A percentile compares a stretch with the other conserved stretches of the same genome.
These are phyloP conservation scores for Halcyon chelicuti DNA, from an alignment of 2,797 vertebrate species.

Conservation along the genomic window DNA sequence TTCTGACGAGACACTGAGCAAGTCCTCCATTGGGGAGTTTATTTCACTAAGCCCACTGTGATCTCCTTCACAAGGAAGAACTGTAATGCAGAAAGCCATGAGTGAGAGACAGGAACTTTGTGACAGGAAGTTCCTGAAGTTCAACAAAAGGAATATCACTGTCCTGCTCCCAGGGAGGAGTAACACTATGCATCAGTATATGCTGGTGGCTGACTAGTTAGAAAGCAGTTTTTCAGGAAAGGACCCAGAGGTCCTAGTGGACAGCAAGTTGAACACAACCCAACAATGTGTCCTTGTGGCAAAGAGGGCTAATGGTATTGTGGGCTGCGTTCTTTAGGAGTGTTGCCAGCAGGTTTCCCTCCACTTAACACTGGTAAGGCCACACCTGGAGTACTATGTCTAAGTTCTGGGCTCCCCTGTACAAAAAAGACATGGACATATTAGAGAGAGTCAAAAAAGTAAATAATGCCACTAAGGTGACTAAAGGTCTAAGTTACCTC, in stretches of 20 bases:
- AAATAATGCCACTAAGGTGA: no score
- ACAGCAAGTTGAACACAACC: not conserved
- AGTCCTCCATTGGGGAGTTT: not conserved
- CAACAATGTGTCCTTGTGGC: not conserved
- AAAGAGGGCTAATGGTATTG: not conserved
- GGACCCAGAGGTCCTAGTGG: not conserved
- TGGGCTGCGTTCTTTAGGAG: no score
- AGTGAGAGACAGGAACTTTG: not conserved
- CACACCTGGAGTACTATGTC: no score
- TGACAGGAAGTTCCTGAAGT: not conserved
- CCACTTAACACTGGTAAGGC: not conserved
- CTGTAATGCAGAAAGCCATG: not conserved
- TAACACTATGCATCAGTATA: not conserved
- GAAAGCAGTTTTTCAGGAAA: not conserved
- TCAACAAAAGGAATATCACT: not conserved
- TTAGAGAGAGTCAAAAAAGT: no score
- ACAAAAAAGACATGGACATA: no score
- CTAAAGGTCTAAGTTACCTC: no score
- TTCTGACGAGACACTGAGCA: not conserved
- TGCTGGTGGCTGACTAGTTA: not conserved
- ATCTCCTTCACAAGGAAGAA: not conserved
- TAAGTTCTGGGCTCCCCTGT: no score
- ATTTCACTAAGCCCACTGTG: not conserved
- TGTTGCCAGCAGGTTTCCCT: not conserved
- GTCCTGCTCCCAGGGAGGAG: not conserved